Base-by-base conservation (phyloP, 2,888 invertebrate species). In the Ennomos erosarius region DNA sequence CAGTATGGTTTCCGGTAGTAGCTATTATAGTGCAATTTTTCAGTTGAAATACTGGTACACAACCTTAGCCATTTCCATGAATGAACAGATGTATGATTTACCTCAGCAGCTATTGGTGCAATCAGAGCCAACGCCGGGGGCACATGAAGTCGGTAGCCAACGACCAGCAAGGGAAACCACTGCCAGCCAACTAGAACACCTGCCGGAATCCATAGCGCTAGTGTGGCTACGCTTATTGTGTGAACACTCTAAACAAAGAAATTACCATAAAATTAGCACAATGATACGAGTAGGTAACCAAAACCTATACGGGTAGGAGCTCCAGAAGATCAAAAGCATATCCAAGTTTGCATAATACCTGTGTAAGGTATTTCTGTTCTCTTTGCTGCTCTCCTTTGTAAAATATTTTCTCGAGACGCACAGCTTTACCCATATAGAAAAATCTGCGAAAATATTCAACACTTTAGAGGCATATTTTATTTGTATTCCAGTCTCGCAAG, bases 31-130 rank as follows among this genome's bases (percentile, higher is more conserved):
- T 26, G 26, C 26, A 26, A 26, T 26, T 26, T 26, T 26, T 26
- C 26, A 26, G 26, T 26, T 26, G 4, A 26, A 26, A 26, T 26
- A 26, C 16, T 16, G 1, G 1, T 6, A 26, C 5, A 6, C 26
- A 26, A 26, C 5, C 6, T 26, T 26, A 26, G 1, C 26, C 6
- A 26, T 26, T 5, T 0, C 26, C 6, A 26, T 26, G 5, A 26
- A 26, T 26, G 5, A 26, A 26, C 26, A 6, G 6, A 0, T 26
- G 26, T 26, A 26, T 26, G 4, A 26, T 66, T 72, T 77, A 93
- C 93, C 87, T 93, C 93, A n/a, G 91, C 85, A 48, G 92, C 86
- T 49, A 93, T 85, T 6, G 93, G 88, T 26, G 93, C 92, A 44
- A 93, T 79, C 16, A 93, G 69, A 1, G 89, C 87, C 38, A 93